phyloP scores from a whole-genome alignment of 1,140 invertebrate genomes.

The Musca vetustissima region DNA sequence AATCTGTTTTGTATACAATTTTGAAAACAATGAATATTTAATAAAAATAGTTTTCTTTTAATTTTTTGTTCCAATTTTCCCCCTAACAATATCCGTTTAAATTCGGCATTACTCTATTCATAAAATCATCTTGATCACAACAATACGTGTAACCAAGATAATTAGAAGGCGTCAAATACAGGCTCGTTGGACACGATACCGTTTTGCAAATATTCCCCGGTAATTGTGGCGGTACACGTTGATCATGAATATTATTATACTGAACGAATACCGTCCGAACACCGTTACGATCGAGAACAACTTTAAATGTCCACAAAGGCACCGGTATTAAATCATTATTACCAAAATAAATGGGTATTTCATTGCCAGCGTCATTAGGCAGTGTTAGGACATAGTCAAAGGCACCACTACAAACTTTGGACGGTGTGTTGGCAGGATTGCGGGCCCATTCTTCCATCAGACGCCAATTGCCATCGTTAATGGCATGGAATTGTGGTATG shows the following conservation, averaged over 20 bases:
- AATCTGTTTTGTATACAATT: too few species aligned
- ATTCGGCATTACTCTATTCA: background rate
- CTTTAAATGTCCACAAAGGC: background rate
- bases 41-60: too few species aligned
- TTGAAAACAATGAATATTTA: too few species aligned
- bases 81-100: slow-evolving; percentile 3
- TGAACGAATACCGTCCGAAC: background rate
- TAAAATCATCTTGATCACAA: slow-evolving; percentile 4
- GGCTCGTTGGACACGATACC: background rate
- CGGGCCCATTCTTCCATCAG: background rate
- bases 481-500: slow-evolving; percentile 12
- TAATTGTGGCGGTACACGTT: background rate
- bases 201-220: background rate
- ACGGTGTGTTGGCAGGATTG: background rate
- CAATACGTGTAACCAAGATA: slow-evolving; percentile 1
- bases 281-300: slow-evolving; percentile 1
- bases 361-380: background rate
- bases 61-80: too few species aligned
- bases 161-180: background rate
- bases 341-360: background rate
- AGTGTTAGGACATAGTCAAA: background rate
- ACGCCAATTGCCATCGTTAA: slow-evolving; percentile 11
- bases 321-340: background rate
- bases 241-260: slow-evolving; percentile 8
- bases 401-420: slow-evolving; percentile 10